Conservation (phyloP, 2,888 invertebrate genomes). For the Drosophila robusta region DNA sequence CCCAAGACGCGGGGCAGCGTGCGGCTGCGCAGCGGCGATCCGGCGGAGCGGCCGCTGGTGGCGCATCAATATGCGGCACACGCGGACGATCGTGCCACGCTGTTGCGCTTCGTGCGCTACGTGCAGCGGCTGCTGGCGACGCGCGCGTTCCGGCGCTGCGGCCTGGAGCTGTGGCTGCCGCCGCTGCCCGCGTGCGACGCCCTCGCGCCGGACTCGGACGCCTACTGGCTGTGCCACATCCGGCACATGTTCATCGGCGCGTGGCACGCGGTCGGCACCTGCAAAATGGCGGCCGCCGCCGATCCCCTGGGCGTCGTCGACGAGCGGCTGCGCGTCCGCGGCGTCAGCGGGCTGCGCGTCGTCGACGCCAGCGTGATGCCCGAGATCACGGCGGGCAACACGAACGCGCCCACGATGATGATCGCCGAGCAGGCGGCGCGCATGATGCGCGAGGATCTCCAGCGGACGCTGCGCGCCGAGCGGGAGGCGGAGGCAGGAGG, state of each 20-base stretch:
- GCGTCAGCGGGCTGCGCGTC: slow-evolving; percentile 89
- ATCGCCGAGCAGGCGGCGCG: slow-evolving; percentile 93
- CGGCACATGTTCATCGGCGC: slow-evolving; percentile 86
- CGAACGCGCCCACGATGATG: slow-evolving; percentile 94
- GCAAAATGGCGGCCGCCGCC: slow-evolving; percentile 87
- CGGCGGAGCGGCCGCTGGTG: slow-evolving; percentile 86
- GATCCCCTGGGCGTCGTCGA: slow-evolving; percentile 86
- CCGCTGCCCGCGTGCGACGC: slow-evolving; percentile 72
- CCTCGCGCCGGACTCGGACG: slow-evolving; percentile 76
- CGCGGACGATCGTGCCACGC: slow-evolving; percentile 84
- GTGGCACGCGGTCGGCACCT: slow-evolving; percentile 90
- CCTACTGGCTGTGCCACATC: slow-evolving; percentile 87
- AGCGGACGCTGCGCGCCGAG: too few relatives aligned
- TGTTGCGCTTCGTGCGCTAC: slow-evolving; percentile 82
- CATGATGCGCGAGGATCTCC: slow-evolving; percentile 57
- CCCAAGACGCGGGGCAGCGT: slow-evolving; percentile 86
- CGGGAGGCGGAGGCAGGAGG: too few relatives aligned
- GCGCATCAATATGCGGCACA: slow-evolving; percentile 86
- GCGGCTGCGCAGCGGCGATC: slow-evolving; percentile 86
- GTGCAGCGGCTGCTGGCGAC: slow-evolving; percentile 84
- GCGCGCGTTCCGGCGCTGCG: slow-evolving; percentile 83
- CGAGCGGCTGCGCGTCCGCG: slow-evolving; percentile 86
- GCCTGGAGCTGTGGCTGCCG: slow-evolving; percentile 74
- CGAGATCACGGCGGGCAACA: slow-evolving; percentile 90
- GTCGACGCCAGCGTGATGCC: slow-evolving; percentile 95